Conservation (phyloP, 2,113 vertebrate species). For the Spheniscus mendiculus region DNA sequence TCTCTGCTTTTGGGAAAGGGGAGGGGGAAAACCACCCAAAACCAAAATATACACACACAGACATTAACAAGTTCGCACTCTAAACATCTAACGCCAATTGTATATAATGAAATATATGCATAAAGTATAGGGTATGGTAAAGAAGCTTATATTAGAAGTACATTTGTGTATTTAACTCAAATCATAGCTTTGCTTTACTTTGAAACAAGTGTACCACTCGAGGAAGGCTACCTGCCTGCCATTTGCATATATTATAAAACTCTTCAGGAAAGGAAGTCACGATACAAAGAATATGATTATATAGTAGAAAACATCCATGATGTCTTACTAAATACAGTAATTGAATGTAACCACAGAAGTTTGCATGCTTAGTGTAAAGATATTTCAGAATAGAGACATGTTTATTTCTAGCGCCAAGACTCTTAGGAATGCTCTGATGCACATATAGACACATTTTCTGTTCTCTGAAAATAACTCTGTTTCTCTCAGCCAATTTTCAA, state of each 20-base stretch:
- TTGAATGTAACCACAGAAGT: not conserved
- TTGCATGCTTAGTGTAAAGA: not conserved
- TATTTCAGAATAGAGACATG: not conserved
- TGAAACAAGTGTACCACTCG: not conserved
- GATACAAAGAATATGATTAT: not conserved
- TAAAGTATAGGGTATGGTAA: not conserved
- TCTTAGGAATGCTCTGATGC: not conserved
- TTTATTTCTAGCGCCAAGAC: not conserved
- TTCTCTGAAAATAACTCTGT: not conserved
- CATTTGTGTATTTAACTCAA: not conserved
- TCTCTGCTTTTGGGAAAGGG: not conserved
- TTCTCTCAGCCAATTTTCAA: not conserved
- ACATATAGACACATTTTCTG: accelerated
- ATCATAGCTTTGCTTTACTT: not conserved
- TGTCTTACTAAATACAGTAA: not conserved
- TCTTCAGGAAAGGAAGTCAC: not conserved
- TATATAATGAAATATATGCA: not conserved
- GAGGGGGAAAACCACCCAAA: not conserved
- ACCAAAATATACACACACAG: not conserved
- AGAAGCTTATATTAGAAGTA: not conserved
- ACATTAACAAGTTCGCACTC: not conserved
- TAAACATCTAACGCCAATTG: not conserved
- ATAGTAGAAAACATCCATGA: not conserved
- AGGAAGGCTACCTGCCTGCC: not conserved
- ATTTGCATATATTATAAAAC: not conserved